Conservation (phyloP, 2,888 invertebrate genomes). For the Drosophila atripex region DNA sequence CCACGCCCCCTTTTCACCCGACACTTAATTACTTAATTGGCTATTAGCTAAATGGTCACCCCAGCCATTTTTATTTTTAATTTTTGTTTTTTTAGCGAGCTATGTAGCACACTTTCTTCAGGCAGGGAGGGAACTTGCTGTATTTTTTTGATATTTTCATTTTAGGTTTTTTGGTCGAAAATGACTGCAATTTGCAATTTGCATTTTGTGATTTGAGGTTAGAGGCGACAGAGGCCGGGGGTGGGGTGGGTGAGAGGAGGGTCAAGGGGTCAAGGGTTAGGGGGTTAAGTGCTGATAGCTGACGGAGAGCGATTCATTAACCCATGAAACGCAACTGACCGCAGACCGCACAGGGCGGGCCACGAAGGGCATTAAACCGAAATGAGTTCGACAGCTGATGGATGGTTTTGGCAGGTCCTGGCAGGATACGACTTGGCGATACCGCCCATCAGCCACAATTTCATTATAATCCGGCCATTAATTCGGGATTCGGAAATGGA, state of each 20-base stretch:
- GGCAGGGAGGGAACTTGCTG: too few species aligned
- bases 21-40: slow-evolving; percentile 72
- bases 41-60: slow-evolving; percentile 64
- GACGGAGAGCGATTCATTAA: slow-evolving; percentile 28
- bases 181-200: slow-evolving; percentile 17
- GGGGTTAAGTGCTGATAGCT: background rate
- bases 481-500: background rate
- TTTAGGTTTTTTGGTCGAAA: background rate
- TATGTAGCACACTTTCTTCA: background rate
- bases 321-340: slow-evolving; percentile 38
- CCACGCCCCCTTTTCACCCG: background rate
- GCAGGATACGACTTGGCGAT: background rate
- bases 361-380: slow-evolving; percentile 24
- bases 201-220: slow-evolving; percentile 11
- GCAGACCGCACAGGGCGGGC: slow-evolving; percentile 52
- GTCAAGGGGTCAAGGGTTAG: background rate
- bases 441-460: background rate
- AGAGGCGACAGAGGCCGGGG: too few species aligned
- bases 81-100: background rate
- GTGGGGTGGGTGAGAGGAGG: too few species aligned
- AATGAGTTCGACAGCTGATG: slow-evolving; percentile 17
- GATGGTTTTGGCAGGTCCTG: background rate
- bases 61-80: background rate
- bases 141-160: background rate
- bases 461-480: background rate